Conservation (phyloP, 2,113 vertebrate genomes). For the Tragelaphus buxtoni region DNA sequence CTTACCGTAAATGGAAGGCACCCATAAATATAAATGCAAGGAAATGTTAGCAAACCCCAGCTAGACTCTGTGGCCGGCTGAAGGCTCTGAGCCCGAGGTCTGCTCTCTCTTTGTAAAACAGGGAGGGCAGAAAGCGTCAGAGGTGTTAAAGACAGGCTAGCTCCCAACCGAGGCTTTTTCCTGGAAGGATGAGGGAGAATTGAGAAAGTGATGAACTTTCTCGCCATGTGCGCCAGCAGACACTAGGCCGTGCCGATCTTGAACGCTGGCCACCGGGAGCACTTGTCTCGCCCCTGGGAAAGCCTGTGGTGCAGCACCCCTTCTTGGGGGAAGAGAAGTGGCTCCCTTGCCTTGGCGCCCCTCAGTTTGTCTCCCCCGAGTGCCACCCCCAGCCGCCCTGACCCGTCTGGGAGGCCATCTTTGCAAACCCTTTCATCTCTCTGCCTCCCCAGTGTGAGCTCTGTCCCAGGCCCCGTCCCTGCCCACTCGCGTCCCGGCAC, state of each 20-base stretch:
- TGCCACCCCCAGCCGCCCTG: not conserved
- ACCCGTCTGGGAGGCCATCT: not conserved
- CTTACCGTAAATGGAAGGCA: not conserved
- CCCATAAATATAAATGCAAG: not conserved
- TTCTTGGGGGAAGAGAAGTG: not conserved
- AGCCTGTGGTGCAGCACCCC: not conserved
- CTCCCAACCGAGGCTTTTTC: not conserved
- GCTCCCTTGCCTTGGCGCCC: not conserved
- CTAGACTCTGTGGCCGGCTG: not conserved
- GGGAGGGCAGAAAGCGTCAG: accelerated
- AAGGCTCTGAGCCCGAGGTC: not conserved
- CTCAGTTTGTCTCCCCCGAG: too few species aligned
- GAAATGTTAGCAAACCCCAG: not conserved
- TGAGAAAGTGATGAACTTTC: not conserved
- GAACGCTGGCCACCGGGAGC: not conserved
- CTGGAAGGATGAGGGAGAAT: not conserved
- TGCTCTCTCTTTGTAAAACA: not conserved
- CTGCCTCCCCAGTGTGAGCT: not conserved
- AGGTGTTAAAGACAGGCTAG: not conserved
- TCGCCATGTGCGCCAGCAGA: accelerated
- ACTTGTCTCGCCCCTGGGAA: not conserved
- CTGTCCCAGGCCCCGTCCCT: not conserved
- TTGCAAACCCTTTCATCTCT: not conserved
- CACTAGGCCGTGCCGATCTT: accelerated
- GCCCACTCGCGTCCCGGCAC: not conserved